Evolutionary conservation across 2,888 invertebrate species (phyloP).

Genomic region (Hemithea aestivaria): DNA sequence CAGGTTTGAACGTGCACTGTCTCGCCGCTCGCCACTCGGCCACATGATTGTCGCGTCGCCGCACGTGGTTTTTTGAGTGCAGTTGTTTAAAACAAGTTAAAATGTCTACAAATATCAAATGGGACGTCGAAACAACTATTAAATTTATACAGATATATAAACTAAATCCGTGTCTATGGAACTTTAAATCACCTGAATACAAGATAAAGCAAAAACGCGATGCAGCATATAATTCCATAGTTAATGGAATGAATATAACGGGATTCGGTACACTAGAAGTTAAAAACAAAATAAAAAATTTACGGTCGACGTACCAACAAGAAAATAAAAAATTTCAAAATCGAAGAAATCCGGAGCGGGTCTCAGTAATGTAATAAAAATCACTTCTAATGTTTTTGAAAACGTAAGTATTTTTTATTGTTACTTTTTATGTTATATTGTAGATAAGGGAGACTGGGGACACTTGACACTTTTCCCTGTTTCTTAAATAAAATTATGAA

Average conservation of each 20-base stretch:
- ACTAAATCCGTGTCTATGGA: conserved; percentile 16
- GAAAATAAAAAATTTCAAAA: conserved; percentile 14
- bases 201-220: conserved; percentile 17
- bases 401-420: conserved; percentile 10
- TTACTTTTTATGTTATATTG: too few species aligned
- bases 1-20: conserved; percentile 8
- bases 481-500: too few species aligned
- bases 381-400: conserved; percentile 11
- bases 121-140: conserved; percentile 14
- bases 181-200: conserved; percentile 15
- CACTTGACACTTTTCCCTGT: too few species aligned
- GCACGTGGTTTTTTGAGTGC: too few species aligned
- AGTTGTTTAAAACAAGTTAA: too few species aligned
- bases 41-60: background rate
- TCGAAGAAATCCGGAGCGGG: conserved; percentile 22
- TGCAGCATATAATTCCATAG: conserved; percentile 13
- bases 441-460: too few species aligned
- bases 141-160: conserved; percentile 19
- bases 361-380: conserved; percentile 18
- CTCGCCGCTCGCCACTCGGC: background rate
- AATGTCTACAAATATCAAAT: conserved; percentile 11
- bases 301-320: conserved; percentile 17
- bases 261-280: conserved; percentile 8
- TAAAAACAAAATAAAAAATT: conserved; percentile 4
- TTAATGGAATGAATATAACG: conserved; percentile 12